Percentiles rank a stretch among this genome's conserved stretches.
Evolutionary conservation across 2,888 invertebrate genomes (phyloP).

Genomic region (Hipparchia semele): DNA sequence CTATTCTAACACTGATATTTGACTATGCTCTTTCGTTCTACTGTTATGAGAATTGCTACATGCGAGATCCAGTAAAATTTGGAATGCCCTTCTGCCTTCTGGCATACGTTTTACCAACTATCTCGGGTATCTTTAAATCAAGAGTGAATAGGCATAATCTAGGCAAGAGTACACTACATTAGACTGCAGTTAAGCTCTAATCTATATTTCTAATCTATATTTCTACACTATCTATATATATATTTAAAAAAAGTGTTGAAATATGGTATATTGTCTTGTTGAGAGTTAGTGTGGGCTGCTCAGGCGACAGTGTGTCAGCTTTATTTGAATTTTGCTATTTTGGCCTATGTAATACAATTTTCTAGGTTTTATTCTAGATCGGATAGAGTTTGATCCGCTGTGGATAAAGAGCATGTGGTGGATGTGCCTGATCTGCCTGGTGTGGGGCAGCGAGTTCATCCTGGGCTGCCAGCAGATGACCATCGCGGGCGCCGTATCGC

Average conservation of each 20-base stretch:
- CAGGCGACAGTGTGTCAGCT: neutral
- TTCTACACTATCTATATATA: too few relatives aligned
- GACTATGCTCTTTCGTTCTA: neutral
- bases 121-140: too few relatives aligned
- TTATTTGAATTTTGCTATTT: neutral
- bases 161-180: too few relatives aligned
- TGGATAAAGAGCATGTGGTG: constrained; percentile 97
- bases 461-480: constrained; percentile 97
- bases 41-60: too few relatives aligned
- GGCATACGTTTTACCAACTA: too few relatives aligned
- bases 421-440: constrained; percentile 94
- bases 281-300: neutral
- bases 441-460: constrained; percentile 98
- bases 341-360: constrained; percentile 34
- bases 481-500: constrained; percentile 95
- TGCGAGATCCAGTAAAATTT: too few relatives aligned
- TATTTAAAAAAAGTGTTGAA: too few relatives aligned
- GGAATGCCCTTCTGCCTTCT: too few relatives aligned
- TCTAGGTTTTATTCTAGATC: constrained; percentile 71
- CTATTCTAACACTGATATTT: neutral
- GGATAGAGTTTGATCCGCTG: constrained; percentile 89
- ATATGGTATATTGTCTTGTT: too few relatives aligned
- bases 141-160: too few relatives aligned
- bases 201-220: too few relatives aligned
- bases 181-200: too few relatives aligned